Evolutionary conservation across 2,797 vertebrate species (phyloP), one percentile per base, ranked within the genome.

Genomic region (Chanos chanos): DNA sequence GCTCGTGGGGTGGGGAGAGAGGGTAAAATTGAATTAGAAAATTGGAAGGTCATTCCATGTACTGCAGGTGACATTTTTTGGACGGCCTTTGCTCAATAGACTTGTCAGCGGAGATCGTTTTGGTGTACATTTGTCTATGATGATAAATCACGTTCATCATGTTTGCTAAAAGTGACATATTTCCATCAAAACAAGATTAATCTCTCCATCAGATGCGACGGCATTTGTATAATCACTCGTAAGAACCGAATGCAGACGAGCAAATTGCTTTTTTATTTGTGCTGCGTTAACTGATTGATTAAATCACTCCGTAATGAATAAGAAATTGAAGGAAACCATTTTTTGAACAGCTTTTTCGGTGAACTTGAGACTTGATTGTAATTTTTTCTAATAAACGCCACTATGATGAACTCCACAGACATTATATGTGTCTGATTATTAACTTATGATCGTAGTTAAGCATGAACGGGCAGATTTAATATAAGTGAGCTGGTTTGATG

Each of bases 111-210:
- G 78, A 85, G 77, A 83, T 64, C 78, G 76, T 82, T 83, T 84
- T 78, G 86, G 81, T 81, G 77, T 83, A 80, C 81, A 85, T 91
- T 94, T 92, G 92, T 94, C 93, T 84, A 37, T 79, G 87, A 77
- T 91, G 92, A 96, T 96, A 90, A 94, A 96, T 94, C 87, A 82
- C 70, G 90, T 92, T 91, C 87, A 93, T 95, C 89, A 80, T 77
- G 59, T 85, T 81, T 80, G 89, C 86, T 83, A 87, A 80, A 79
- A 79, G 78, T 86, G 87, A 90, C 89, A 90, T 85, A 87, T 72
- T 83, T 92, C 89, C 89, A 93, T 95, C 92, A 91, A 91, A 93
- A 91, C 82, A 88, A 90, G 89, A 93, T 93, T 93, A 94, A 94
- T 93, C 89, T 95, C 92, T 92, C 85, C 79, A 87, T 86, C 70